Evolutionary conservation across 1,140 invertebrate species (phyloP).

Genomic region (Copidosoma floridanum): DNA sequence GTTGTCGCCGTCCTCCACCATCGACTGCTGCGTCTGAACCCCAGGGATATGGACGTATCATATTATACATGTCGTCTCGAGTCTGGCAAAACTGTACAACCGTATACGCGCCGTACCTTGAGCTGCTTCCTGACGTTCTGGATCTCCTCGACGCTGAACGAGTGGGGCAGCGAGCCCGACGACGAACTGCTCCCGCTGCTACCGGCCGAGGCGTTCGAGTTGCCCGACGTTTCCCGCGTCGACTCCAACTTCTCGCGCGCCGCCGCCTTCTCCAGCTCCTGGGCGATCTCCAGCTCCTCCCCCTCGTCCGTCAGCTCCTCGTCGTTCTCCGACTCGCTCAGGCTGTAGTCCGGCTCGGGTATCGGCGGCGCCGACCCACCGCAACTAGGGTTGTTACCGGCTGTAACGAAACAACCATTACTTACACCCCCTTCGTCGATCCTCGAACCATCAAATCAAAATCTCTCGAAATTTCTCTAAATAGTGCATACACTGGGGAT

Average conservation of each 20-base stretch:
- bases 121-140: constrained; percentile 79
- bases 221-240: constrained; percentile 51
- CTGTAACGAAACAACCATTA: neutral
- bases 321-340: constrained; percentile 68
- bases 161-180: constrained; percentile 76
- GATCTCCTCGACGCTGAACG: constrained; percentile 83
- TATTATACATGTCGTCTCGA: neutral
- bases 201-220: constrained; percentile 55
- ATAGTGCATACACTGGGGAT: no score
- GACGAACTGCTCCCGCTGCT: constrained; percentile 48
- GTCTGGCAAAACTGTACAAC: neutral
- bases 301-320: constrained; percentile 60
- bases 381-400: constrained; percentile 8
- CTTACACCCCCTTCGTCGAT: no score
- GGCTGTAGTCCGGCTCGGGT: constrained; percentile 86
- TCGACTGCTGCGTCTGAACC: constrained; percentile 52
- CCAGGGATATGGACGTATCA: no score
- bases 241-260: constrained; percentile 51
- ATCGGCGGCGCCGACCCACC: constrained; percentile 66
- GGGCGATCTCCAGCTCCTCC: constrained; percentile 56
- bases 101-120: constrained; percentile 51
- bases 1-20: constrained; percentile 78
- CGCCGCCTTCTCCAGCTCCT: constrained; percentile 52
- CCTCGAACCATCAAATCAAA: no score
- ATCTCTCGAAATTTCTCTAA: no score